Base-by-base conservation (phyloP, 2,888 invertebrate species). In the Artemia sinica region DNA sequence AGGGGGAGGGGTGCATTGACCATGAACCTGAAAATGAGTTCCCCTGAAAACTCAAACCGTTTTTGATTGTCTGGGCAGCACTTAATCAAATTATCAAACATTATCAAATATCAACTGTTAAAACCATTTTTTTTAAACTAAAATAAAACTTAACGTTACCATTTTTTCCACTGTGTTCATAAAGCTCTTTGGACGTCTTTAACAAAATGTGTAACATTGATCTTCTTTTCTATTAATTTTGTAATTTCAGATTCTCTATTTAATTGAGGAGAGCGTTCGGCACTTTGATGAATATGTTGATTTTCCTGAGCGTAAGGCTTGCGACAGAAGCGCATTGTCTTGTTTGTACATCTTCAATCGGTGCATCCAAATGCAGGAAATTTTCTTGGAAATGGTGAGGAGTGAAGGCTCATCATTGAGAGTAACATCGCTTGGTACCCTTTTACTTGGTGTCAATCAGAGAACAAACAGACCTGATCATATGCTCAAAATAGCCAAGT, bases 391-490 rank as follows among this genome's bases (percentile, higher is more conserved):
- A 28, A 66, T 69, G 18, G 66, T 69, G n/a, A 51, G 69, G 14
- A 51, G 48, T 52, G 48, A 49, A 14, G 69, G 69, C 0, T 67
- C 67, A 41, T 65, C 67, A 11, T 85, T 58, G 83, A 85, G 73
- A 82, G 85, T 58, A 66, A 68, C 76, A 14, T 72, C 77, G 0
- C 80, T 86, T 48, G 89, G 88, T 73, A 87, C 89, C 73, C 82
- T 95, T 3, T 80, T 96, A 48, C 79, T 92, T 66, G 88, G 88
- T 73, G 81, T 87, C 67, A 88, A 89, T 79, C 84, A 86, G 2
- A 81, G 86, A 52, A 85, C 84, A n/a, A 85, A 86, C 9, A 84
- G 84, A 74, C 86, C 89, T 0, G 91, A 91, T 77, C 86, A 89
- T 75, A 82, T 89, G 73, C 79, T 89, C 51, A 87, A 87, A 73